Evolutionary conservation across 2,797 vertebrate genomes (phyloP).

Genomic region (Atherinosoma microstoma): DNA sequence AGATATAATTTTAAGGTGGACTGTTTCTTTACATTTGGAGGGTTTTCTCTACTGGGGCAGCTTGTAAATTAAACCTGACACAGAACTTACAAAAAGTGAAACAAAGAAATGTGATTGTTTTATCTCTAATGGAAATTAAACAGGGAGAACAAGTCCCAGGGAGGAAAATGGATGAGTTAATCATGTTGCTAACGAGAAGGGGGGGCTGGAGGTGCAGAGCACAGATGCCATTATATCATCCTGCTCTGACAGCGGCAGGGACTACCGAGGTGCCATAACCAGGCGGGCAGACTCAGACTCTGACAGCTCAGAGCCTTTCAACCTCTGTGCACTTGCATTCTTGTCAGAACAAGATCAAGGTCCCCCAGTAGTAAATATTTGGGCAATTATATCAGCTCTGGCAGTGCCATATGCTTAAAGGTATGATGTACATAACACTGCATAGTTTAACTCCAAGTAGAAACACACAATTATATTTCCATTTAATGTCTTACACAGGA

Average conservation of each 20-base stretch:
- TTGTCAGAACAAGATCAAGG: conserved; percentile 52
- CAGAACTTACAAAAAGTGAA: conserved; percentile 38
- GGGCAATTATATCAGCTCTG: conserved; percentile 45
- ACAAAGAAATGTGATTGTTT: conserved; percentile 53
- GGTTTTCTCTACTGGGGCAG: conserved; percentile 10
- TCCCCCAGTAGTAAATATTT: conserved; percentile 50
- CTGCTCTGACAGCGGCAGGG: conserved; percentile 59
- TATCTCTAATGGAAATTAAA: conserved; percentile 59
- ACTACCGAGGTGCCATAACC: conserved; percentile 47
- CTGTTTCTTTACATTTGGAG: conserved; percentile 1
- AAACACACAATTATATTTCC: conserved; percentile 29
- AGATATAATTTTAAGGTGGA: neutral
- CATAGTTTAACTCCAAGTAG: conserved; percentile 21
- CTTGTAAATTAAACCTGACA: conserved; percentile 38
- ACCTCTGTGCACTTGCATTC: conserved; percentile 22
- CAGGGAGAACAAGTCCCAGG: conserved; percentile 47
- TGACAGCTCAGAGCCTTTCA: conserved; percentile 49
- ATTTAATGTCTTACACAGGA: neutral
- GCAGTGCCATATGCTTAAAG: conserved; percentile 24
- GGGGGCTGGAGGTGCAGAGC: conserved; percentile 24
- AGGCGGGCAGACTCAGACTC: conserved; percentile 29
- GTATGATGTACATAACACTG: conserved; percentile 4
- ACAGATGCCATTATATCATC: conserved; percentile 62
- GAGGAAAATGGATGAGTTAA: conserved; percentile 72
- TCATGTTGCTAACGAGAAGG: conserved; percentile 63